Evolutionary conservation across 1,140 invertebrate species (phyloP).

Genomic region (Ectropis grisescens): DNA sequence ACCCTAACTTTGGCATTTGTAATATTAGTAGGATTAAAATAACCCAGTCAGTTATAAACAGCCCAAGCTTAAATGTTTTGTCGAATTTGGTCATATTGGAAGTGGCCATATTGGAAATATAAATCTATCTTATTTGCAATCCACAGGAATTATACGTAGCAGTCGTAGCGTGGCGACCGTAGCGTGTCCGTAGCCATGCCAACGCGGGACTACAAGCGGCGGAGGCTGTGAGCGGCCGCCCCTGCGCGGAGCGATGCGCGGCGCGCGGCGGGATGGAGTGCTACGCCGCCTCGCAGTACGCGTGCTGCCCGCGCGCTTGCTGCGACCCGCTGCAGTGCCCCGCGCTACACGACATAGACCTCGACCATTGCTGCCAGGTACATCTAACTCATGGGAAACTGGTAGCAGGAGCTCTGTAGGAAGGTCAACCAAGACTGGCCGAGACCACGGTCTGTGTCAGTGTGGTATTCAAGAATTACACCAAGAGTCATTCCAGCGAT

Average conservation of each 20-base stretch:
- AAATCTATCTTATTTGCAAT: not conserved
- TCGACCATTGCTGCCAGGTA: conserved; percentile 59
- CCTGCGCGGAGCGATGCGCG: conserved; percentile 36
- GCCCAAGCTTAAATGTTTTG: too few relatives aligned
- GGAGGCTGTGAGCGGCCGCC: conserved; percentile 24
- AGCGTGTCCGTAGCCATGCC: conserved; percentile 42
- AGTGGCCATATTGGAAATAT: conserved; percentile 20
- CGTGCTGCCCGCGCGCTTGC: conserved; percentile 42
- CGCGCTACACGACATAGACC: conserved; percentile 31
- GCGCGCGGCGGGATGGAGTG: conserved; percentile 51
- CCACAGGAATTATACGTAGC: too few relatives aligned
- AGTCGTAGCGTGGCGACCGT: too few relatives aligned
- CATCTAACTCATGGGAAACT: too few relatives aligned
- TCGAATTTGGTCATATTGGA: conserved; percentile 32
- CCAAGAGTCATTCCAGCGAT: conserved; percentile 59
- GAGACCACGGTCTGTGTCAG: too few relatives aligned
- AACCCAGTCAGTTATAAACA: too few relatives aligned
- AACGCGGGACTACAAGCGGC: conserved; percentile 39
- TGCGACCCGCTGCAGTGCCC: conserved; percentile 57
- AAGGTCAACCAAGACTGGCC: too few relatives aligned
- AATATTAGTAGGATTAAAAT: too few relatives aligned
- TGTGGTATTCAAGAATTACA: too few relatives aligned
- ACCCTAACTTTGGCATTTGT: too few relatives aligned
- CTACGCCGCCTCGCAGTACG: conserved; percentile 67
- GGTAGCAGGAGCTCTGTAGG: too few relatives aligned